These are phyloP conservation scores for Periphyllus acericola DNA, from an alignment of 2,888 invertebrate genomes.

Conservation along the genomic window DNA sequence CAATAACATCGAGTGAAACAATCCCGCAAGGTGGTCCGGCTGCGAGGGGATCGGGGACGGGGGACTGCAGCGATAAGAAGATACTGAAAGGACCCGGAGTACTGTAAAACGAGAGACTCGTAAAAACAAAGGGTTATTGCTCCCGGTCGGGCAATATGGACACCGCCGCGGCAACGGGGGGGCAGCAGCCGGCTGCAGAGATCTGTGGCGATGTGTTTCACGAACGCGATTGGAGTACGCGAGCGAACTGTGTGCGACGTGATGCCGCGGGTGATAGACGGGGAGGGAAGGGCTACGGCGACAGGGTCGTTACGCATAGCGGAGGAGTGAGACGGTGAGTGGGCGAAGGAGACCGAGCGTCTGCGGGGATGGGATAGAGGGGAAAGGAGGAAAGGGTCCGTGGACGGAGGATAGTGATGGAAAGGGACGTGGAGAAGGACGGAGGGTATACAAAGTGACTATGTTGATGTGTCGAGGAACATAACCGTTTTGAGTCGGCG, in stretches of 20 bases:
- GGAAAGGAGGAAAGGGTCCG: neutral
- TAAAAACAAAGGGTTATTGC: conserved; percentile 55
- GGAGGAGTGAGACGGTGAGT: too few species aligned
- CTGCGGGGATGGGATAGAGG: neutral
- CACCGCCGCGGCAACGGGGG: neutral
- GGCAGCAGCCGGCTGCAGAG: neutral
- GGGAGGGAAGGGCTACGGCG: too few species aligned
- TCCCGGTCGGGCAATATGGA: conserved; percentile 54
- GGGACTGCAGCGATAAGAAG: conserved; percentile 28
- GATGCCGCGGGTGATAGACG: too few species aligned
- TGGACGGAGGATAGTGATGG: too few species aligned
- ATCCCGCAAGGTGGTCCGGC: neutral
- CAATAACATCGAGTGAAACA: neutral
- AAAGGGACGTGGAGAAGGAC: neutral
- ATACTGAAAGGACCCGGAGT: conserved; percentile 26
- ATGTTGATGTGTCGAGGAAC: conserved; percentile 34
- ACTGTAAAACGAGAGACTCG: conserved; percentile 37
- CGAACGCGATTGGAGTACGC: conserved; percentile 23
- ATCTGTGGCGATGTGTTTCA: conserved; percentile 23
- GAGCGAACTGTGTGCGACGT: too few species aligned
- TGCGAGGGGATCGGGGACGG: neutral
- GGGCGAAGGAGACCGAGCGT: too few species aligned
- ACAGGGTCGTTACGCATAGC: too few species aligned
- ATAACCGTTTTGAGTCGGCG: conserved; percentile 19
- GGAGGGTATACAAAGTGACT: neutral